phyloP scores from a whole-genome alignment of 2,888 invertebrate genomes.

The Campoplex capitator region DNA sequence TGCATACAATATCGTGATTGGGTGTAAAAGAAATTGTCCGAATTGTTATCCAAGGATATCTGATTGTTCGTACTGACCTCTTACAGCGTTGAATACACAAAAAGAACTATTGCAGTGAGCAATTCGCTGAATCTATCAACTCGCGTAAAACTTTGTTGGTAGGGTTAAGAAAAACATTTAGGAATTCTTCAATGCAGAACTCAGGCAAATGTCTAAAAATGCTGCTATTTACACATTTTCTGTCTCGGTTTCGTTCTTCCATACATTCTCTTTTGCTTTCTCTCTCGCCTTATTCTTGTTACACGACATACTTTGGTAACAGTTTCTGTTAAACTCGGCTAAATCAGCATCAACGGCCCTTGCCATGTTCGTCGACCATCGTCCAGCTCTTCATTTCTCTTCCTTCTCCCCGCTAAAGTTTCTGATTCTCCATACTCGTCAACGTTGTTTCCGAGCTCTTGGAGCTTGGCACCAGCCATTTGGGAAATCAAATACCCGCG shows the following conservation, averaged over 20 bases:
- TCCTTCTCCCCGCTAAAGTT: slow-evolving; percentile 6
- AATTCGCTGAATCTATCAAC: slow-evolving; percentile 76
- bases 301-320: slow-evolving; percentile 37
- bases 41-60: neutral
- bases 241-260: neutral
- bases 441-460: slow-evolving; percentile 41
- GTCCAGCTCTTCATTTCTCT: slow-evolving; percentile 9
- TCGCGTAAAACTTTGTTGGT: slow-evolving; percentile 74
- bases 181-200: slow-evolving; percentile 32
- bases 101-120: slow-evolving; percentile 66
- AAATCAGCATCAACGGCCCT: slow-evolving; percentile 26
- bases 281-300: slow-evolving; percentile 25
- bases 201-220: slow-evolving; percentile 29
- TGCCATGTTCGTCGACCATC: slow-evolving; percentile 42
- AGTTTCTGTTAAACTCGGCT: slow-evolving; percentile 41
- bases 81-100: neutral
- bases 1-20: neutral
- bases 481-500: slow-evolving; percentile 75
- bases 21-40: neutral
- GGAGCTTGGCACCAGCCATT: slow-evolving; percentile 64
- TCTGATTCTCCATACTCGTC: slow-evolving; percentile 30
- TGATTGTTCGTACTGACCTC: neutral
- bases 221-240: slow-evolving; percentile 3
- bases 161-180: slow-evolving; percentile 61
- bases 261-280: neutral